Percentiles rank a stretch among this genome's conserved stretches.
These are phyloP conservation scores for Eupithecia centaureata DNA, from an alignment of 2,888 invertebrate genomes.

Conservation along the genomic window DNA sequence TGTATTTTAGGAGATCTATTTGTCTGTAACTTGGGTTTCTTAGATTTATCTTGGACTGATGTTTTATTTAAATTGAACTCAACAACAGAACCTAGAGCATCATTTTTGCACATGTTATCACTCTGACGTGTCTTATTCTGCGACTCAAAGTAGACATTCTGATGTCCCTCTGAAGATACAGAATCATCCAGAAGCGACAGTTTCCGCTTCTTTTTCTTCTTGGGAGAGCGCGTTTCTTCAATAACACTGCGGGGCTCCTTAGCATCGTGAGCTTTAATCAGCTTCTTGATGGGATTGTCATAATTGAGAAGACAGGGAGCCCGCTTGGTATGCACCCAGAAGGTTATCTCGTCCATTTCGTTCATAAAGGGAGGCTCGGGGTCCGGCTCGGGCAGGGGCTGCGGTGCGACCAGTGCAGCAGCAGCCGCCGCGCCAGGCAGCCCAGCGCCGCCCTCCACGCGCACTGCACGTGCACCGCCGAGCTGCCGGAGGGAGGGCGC, in stretches of 20 bases:
- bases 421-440: slow-evolving; percentile 53
- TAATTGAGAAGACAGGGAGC: slow-evolving; percentile 77
- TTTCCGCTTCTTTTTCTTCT: slow-evolving; percentile 71
- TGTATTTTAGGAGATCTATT: slow-evolving; percentile 52
- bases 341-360: slow-evolving; percentile 78
- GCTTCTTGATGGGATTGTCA: slow-evolving; percentile 65
- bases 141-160: slow-evolving; percentile 70
- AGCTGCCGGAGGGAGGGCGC: slow-evolving; percentile 41
- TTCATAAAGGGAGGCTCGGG: slow-evolving; percentile 68
- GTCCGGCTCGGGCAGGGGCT: slow-evolving; percentile 31
- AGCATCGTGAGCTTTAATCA: slow-evolving; percentile 60
- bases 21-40: slow-evolving; percentile 58
- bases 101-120: slow-evolving; percentile 60
- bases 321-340: slow-evolving; percentile 76
- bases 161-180: slow-evolving; percentile 58
- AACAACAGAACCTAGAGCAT: slow-evolving; percentile 62
- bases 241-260: slow-evolving; percentile 55
- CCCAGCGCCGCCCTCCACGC: slow-evolving; percentile 46
- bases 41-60: slow-evolving; percentile 60
- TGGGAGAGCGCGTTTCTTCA: slow-evolving; percentile 55
- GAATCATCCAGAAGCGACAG: slow-evolving; percentile 66
- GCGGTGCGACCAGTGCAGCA: slow-evolving; percentile 44
- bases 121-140: slow-evolving; percentile 53
- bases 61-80: slow-evolving; percentile 72
- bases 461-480: slow-evolving; percentile 30